phyloP scores from a whole-genome alignment of 2,113 vertebrate species.

The Oreochromis aureus region DNA sequence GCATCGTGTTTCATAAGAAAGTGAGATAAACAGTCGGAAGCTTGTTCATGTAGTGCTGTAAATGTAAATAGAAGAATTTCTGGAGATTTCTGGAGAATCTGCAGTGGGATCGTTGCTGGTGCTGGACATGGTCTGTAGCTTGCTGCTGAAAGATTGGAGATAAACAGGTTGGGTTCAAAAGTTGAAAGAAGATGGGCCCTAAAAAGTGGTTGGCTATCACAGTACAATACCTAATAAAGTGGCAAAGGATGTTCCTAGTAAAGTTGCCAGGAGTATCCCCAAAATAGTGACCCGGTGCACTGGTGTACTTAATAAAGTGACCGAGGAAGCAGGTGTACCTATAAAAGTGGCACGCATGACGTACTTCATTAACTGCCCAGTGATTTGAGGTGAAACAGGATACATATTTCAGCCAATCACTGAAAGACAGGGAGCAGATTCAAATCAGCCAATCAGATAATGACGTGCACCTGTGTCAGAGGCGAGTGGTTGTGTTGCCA shows the following conservation, averaged over 20 bases:
- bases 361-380: not conserved
- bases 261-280: not conserved
- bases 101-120: fast-evolving
- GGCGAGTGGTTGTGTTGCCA: not conserved
- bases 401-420: not conserved
- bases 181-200: not conserved
- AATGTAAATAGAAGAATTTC: not conserved
- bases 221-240: not conserved
- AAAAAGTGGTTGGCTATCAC: not conserved
- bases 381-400: not conserved
- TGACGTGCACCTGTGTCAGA: not conserved
- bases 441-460: not conserved
- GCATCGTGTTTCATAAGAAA: not conserved
- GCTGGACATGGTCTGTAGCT: not conserved
- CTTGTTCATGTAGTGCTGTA: not conserved
- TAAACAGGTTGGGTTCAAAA: not conserved
- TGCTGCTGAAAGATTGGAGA: not conserved
- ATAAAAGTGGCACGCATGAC: not conserved
- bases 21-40: not conserved
- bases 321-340: not conserved
- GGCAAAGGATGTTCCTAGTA: not conserved
- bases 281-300: not conserved
- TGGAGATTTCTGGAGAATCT: not conserved
- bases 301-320: not conserved
- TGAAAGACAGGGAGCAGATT: not conserved